Evolutionary conservation across 2,888 invertebrate species (phyloP).

Genomic region (Volucella inanis): DNA sequence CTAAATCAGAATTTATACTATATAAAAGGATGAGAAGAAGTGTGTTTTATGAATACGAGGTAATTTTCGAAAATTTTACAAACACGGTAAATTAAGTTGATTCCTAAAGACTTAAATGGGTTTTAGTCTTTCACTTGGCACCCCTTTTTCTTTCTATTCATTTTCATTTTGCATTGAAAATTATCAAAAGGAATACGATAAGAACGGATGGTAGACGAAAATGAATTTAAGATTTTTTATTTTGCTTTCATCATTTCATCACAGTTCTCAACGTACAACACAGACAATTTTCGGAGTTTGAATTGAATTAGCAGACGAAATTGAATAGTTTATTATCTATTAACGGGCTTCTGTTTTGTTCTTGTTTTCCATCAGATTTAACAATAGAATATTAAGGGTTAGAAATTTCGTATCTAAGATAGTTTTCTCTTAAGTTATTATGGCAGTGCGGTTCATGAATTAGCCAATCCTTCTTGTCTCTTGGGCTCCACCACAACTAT

Average conservation of each 20-base stretch:
- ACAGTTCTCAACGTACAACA: no score
- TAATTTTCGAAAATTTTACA: constrained; percentile 50
- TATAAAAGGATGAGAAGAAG: neutral
- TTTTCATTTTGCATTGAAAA: neutral
- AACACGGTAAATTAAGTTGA: constrained; percentile 45
- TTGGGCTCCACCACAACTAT: no score
- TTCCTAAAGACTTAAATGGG: constrained; percentile 11
- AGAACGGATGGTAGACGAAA: neutral
- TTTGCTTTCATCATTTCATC: no score
- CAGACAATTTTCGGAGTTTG: neutral
- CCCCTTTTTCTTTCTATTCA: constrained; percentile 19
- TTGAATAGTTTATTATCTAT: constrained; percentile 4
- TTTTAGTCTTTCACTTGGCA: constrained; percentile 6
- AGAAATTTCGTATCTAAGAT: no score
- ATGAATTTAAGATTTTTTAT: no score
- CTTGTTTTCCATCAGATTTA: no score
- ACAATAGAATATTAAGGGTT: no score
- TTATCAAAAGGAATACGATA: no score
- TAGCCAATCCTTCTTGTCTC: no score
- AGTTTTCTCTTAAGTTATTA: no score
- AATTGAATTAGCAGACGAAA: neutral
- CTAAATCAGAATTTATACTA: neutral
- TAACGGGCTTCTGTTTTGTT: no score
- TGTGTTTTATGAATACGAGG: constrained; percentile 31
- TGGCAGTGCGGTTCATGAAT: no score